Conservation (phyloP, 2,888 invertebrate genomes). For the Scaptomyza polygonia region DNA sequence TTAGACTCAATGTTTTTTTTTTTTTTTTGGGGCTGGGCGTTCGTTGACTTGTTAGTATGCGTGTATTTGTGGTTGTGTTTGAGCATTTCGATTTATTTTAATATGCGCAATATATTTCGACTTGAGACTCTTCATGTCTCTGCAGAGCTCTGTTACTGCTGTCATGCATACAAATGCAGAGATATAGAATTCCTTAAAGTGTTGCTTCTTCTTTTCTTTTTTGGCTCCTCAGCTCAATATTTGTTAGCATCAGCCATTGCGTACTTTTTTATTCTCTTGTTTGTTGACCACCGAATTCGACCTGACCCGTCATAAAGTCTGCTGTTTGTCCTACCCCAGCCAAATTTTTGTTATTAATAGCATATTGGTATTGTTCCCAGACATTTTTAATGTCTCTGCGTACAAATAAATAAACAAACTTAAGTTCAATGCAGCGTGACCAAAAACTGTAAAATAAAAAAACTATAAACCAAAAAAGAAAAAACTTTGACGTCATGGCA, state of each 20-base stretch:
- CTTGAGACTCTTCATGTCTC: conserved; percentile 42
- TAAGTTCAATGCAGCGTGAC: conserved; percentile 66
- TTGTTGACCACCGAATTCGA: conserved; percentile 54
- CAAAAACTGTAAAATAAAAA: background rate
- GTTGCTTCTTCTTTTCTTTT: conserved; percentile 4
- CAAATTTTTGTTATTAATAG: conserved; percentile 57
- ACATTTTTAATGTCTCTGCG: conserved; percentile 44
- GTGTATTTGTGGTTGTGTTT: conserved; percentile 39
- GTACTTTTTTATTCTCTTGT: conserved; percentile 24
- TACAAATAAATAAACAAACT: conserved; percentile 43
- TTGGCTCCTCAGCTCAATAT: conserved; percentile 30
- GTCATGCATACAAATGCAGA: conserved; percentile 74
- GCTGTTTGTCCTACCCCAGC: conserved; percentile 24
- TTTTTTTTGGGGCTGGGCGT: conserved; percentile 25
- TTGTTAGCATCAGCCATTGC: conserved; percentile 13
- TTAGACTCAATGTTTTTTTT: no score
- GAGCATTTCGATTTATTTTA: conserved; percentile 70
- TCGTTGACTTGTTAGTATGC: conserved; percentile 44
- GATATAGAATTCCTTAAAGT: conserved; percentile 57
- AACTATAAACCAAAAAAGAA: background rate
- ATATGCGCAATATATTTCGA: conserved; percentile 72
- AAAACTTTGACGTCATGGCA: conserved; percentile 62
- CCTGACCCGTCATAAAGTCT: conserved; percentile 69
- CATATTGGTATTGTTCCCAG: conserved; percentile 46
- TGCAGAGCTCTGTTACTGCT: conserved; percentile 31